phyloP scores from a whole-genome alignment of 2,113 vertebrate genomes.

The Elephantulus edwardii region DNA sequence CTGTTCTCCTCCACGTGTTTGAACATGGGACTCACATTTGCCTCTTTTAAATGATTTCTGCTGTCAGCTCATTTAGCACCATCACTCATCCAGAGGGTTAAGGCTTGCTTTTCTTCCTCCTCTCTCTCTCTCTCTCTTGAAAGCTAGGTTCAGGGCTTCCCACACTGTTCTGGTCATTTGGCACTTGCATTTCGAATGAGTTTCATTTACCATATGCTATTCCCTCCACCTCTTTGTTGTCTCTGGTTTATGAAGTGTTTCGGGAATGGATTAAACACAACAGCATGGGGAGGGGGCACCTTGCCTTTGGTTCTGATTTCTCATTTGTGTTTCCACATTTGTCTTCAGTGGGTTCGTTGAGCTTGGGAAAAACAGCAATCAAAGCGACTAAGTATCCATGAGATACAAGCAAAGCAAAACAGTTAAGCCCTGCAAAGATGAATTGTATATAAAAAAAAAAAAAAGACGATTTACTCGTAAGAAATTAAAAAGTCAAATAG shows the following conservation, averaged over 20 bases:
- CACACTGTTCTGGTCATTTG: conserved; percentile 49
- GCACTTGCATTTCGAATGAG: conserved; percentile 59
- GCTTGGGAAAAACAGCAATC: conserved; percentile 56
- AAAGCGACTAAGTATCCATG: conserved; percentile 38
- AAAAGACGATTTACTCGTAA: conserved; percentile 52
- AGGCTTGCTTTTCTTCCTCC: background rate
- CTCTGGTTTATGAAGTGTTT: background rate
- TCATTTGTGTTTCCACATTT: background rate
- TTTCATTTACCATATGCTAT: conserved; percentile 22
- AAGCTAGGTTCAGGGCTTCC: conserved; percentile 57
- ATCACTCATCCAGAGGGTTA: conserved; percentile 1
- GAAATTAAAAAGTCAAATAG: conserved; percentile 64
- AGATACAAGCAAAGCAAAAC: conserved; percentile 60
- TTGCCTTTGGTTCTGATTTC: conserved; percentile 65
- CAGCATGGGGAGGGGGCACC: background rate
- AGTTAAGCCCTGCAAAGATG: conserved; percentile 40
- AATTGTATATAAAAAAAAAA: background rate
- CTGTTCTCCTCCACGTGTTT: conserved; percentile 34
- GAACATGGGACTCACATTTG: conserved; percentile 64
- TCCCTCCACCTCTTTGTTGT: conserved; percentile 17
- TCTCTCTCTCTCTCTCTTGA: no score
- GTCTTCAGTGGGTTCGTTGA: conserved; percentile 49
- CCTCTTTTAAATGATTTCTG: conserved; percentile 74
- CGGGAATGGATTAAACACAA: background rate
- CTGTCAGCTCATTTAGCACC: conserved; percentile 68